Evolutionary conservation across 2,113 vertebrate species (phyloP).

Genomic region (Ptychochromis oligacanthus): DNA sequence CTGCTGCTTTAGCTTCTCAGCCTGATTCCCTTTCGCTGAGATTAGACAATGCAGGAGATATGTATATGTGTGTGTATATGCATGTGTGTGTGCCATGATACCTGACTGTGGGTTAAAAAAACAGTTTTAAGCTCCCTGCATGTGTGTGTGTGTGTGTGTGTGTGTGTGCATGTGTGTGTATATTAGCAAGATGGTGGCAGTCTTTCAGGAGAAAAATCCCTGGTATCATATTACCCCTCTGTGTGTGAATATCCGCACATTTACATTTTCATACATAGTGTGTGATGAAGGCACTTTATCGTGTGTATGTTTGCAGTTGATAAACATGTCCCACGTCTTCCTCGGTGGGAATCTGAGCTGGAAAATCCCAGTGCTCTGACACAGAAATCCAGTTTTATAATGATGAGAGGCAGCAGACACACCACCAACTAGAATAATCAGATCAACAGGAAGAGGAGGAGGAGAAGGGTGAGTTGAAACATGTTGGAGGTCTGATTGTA

Average conservation of each 20-base stretch:
- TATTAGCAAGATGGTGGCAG: slow-evolving; percentile 1
- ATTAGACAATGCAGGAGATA: slow-evolving; percentile 33
- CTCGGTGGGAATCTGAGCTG: slow-evolving; percentile 47
- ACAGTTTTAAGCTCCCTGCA: slow-evolving; percentile 41
- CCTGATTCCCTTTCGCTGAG: slow-evolving; percentile 31
- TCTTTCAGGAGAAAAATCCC: slow-evolving; percentile 24
- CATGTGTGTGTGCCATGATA: not conserved
- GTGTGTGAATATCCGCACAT: slow-evolving; percentile 13
- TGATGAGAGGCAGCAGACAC: slow-evolving; percentile 51
- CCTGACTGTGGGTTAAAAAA: slow-evolving; percentile 25
- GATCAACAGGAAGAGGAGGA: slow-evolving; percentile 46
- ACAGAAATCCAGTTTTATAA: slow-evolving; percentile 57
- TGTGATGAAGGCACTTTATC: not conserved
- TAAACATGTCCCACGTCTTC: slow-evolving; percentile 39
- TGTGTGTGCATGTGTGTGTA: not conserved
- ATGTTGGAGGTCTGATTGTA: not conserved
- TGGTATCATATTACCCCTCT: slow-evolving; percentile 5
- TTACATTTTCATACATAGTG: slow-evolving; percentile 12
- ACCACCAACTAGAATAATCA: slow-evolving; percentile 53
- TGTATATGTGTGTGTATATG: not conserved
- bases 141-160: not conserved
- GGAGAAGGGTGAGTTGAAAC: not conserved
- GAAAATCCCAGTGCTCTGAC: slow-evolving; percentile 53
- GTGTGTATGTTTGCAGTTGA: slow-evolving; percentile 20
- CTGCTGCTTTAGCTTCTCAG: slow-evolving; percentile 41